Percentiles rank a stretch among this genome's conserved stretches.
Evolutionary conservation across 2,113 vertebrate genomes (phyloP).

Genomic region (Plectropomus leopardus): DNA sequence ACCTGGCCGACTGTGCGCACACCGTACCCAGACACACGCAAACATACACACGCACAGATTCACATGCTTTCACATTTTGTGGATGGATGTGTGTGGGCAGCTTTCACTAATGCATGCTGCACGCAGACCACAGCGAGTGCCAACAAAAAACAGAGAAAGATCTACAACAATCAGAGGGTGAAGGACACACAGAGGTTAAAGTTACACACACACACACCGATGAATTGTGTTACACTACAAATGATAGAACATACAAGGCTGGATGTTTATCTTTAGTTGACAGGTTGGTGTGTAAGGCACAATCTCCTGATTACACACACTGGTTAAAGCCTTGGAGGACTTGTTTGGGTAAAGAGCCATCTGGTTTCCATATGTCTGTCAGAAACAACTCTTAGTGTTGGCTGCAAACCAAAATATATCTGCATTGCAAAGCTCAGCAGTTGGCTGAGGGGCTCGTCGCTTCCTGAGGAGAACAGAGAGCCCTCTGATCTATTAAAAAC

Average conservation of each 20-base stretch:
- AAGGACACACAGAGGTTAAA: slow-evolving; percentile 19
- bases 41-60: slow-evolving; percentile 13
- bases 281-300: slow-evolving; percentile 56
- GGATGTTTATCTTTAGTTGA: slow-evolving; percentile 63
- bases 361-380: slow-evolving; percentile 80
- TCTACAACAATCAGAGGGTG: slow-evolving; percentile 38
- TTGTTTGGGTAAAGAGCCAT: slow-evolving; percentile 69
- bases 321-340: slow-evolving; percentile 44
- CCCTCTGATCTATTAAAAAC: slow-evolving; percentile 50
- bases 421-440: slow-evolving; percentile 46
- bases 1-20: slow-evolving; percentile 54
- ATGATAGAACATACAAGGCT: slow-evolving; percentile 20
- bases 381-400: slow-evolving; percentile 60
- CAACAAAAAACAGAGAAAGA: slow-evolving; percentile 45
- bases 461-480: slow-evolving; percentile 52
- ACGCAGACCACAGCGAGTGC: slow-evolving; percentile 17
- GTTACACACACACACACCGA: slow-evolving; percentile 33
- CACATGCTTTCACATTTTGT: slow-evolving; percentile 9
- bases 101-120: slow-evolving; percentile 33
- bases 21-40: slow-evolving; percentile 47
- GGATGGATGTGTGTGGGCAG: slow-evolving; percentile 40
- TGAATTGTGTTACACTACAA: slow-evolving; percentile 38
- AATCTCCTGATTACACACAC: slow-evolving; percentile 65
- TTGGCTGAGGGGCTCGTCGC: slow-evolving; percentile 40
- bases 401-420: slow-evolving; percentile 66